Conservation (phyloP, 1,140 invertebrate species). For the Drosophila novamexicana region DNA sequence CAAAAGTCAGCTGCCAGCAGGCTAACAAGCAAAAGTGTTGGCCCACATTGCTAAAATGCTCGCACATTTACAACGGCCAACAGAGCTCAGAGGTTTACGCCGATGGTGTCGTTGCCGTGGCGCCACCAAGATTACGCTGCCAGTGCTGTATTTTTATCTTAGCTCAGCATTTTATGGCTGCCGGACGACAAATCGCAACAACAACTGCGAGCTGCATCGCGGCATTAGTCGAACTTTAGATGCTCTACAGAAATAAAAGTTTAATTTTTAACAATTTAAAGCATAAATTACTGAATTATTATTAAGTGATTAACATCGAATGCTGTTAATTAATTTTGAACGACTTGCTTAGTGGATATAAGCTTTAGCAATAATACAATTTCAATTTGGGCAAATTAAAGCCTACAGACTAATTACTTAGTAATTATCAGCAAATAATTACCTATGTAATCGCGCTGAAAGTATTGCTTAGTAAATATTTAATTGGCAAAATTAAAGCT, state of each 20-base stretch:
- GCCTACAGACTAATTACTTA: neutral
- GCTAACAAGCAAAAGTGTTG: constrained; percentile 78
- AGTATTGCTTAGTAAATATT: too few relatives aligned
- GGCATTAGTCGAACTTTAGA: neutral
- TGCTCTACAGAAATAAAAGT: constrained; percentile 2
- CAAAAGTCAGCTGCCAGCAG: constrained; percentile 33
- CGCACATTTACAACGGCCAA: constrained; percentile 30
- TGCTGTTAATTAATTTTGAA: too few relatives aligned
- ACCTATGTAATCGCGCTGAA: too few relatives aligned
- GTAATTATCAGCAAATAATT: neutral
- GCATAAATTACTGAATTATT: neutral
- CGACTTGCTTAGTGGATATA: too few relatives aligned
- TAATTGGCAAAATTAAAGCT: too few relatives aligned
- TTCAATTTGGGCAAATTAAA: too few relatives aligned
- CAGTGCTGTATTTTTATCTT: constrained; percentile 76
- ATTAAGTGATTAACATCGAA: too few relatives aligned
- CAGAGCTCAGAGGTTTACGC: constrained; percentile 36
- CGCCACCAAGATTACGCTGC: constrained; percentile 66
- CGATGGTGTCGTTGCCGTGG: constrained; percentile 59
- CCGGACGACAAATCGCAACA: constrained; percentile 37
- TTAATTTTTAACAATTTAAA: neutral
- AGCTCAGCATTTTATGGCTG: constrained; percentile 60
- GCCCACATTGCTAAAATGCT: constrained; percentile 40
- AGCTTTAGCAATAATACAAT: too few relatives aligned
- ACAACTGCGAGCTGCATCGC: constrained; percentile 22